phyloP scores from a whole-genome alignment of 1,140 invertebrate genomes.

The Brachionus koreanus region DNA sequence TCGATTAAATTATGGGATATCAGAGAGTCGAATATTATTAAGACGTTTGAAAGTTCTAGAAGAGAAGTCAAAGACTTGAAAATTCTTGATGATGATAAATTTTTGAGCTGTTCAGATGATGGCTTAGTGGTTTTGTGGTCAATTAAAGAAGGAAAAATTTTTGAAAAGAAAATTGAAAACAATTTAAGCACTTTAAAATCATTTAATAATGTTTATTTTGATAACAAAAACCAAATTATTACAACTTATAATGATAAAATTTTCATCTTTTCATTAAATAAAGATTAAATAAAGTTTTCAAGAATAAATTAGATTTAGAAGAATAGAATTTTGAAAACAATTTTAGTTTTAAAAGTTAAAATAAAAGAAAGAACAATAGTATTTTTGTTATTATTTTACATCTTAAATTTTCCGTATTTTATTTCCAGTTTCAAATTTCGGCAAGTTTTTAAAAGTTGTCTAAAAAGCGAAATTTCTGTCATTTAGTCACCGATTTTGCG shows the following conservation, averaged over 20 bases:
- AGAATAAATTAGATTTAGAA: neutral
- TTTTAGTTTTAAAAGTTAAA: neutral
- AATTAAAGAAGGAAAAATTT: neutral
- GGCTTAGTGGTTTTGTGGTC: neutral
- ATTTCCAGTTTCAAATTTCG: no score
- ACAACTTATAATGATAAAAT: neutral
- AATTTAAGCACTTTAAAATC: neutral
- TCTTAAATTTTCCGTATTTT: no score
- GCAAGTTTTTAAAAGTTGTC: no score
- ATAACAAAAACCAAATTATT: neutral
- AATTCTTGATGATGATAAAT: neutral
- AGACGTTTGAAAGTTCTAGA: neutral
- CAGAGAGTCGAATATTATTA: neutral
- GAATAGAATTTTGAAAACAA: neutral
- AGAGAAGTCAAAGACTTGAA: neutral
- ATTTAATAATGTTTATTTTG: neutral
- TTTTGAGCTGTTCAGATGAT: neutral
- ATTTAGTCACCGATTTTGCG: no score
- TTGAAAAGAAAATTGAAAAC: neutral
- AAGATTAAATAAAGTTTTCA: neutral
- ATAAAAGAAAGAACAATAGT: no score
- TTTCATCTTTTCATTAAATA: neutral
- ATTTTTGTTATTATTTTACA: no score
- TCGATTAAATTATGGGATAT: neutral
- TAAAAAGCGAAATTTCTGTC: no score